Conservation (phyloP, 1,140 invertebrate species). For the Drosophila asahinai region DNA sequence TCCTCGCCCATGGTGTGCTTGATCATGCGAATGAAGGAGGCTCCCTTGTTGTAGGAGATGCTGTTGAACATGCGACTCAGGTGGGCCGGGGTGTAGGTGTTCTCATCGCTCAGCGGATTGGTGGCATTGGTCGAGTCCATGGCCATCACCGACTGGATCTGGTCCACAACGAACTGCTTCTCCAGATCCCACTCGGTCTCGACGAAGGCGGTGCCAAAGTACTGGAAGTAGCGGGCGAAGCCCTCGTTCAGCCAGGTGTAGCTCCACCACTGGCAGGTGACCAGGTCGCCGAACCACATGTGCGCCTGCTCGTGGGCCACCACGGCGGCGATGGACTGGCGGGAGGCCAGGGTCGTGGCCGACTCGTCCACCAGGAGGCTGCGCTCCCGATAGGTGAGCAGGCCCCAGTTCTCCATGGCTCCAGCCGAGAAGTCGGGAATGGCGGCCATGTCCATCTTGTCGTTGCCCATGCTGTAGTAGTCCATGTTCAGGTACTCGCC, state of each 20-base stretch:
- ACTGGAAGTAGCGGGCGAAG: slow-evolving; percentile 90
- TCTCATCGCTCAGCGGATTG: slow-evolving; percentile 87
- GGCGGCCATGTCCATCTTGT: slow-evolving; percentile 90
- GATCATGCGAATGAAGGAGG: slow-evolving; percentile 91
- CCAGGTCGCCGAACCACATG: slow-evolving; percentile 90
- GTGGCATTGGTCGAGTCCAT: slow-evolving; percentile 88
- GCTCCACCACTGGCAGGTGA: slow-evolving; percentile 90
- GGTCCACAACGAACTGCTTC: slow-evolving; percentile 87
- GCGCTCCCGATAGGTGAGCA: slow-evolving; percentile 88
- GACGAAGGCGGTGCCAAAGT: slow-evolving; percentile 87
- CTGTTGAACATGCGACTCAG: slow-evolving; percentile 87
- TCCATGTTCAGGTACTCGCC: slow-evolving; percentile 85
- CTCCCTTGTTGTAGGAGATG: slow-evolving; percentile 89
- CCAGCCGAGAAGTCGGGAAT: slow-evolving; percentile 93
- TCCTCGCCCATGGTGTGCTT: slow-evolving; percentile 89
- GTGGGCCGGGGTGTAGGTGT: slow-evolving; percentile 85
- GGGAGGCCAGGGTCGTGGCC: slow-evolving; percentile 85
- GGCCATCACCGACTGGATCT: slow-evolving; percentile 88
- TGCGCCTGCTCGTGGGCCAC: slow-evolving; percentile 89
- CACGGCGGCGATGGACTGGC: slow-evolving; percentile 86
- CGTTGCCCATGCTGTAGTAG: slow-evolving; percentile 85
- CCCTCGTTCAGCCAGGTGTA: slow-evolving; percentile 90
- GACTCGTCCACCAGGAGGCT: slow-evolving; percentile 86
- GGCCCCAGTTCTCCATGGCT: slow-evolving; percentile 94
- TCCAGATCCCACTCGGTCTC: slow-evolving; percentile 86